Conservation (phyloP, 1,140 invertebrate genomes). For the Myzus persicae region DNA sequence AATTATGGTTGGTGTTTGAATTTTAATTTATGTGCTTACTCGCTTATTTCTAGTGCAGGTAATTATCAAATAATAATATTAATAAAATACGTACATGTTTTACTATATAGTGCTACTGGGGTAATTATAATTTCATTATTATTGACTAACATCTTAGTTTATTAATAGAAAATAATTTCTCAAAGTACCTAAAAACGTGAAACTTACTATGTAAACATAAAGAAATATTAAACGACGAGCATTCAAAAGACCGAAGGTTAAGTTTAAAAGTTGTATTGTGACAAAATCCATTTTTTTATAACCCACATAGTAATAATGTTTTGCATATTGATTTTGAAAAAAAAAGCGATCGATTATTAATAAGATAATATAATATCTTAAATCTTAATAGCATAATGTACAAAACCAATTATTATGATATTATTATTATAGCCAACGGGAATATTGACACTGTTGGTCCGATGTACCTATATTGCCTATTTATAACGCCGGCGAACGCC, state of each 20-base stretch:
- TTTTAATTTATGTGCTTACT: background rate
- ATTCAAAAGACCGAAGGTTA: background rate
- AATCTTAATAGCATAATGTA: too few relatives aligned
- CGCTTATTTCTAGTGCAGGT: background rate
- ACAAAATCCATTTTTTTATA: background rate
- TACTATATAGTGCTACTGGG: background rate
- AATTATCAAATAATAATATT: background rate
- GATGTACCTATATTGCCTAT: background rate
- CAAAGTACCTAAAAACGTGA: background rate
- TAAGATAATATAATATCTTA: background rate
- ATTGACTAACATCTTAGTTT: background rate
- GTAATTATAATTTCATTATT: background rate
- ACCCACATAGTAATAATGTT: too few relatives aligned
- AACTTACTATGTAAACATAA: background rate
- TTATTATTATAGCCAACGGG: background rate
- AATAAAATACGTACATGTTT: background rate
- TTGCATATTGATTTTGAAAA: background rate
- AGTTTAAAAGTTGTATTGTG: too few relatives aligned
- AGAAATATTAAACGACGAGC: background rate
- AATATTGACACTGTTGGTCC: background rate
- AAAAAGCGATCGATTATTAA: background rate
- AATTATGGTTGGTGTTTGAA: constrained; percentile 15
- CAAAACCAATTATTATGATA: too few relatives aligned
- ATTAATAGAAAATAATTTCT: background rate
- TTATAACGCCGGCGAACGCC: background rate